Evolutionary conservation across 2,113 vertebrate species (phyloP), one percentile per base, ranked within the genome.

Genomic region (Saccopteryx bilineata): DNA sequence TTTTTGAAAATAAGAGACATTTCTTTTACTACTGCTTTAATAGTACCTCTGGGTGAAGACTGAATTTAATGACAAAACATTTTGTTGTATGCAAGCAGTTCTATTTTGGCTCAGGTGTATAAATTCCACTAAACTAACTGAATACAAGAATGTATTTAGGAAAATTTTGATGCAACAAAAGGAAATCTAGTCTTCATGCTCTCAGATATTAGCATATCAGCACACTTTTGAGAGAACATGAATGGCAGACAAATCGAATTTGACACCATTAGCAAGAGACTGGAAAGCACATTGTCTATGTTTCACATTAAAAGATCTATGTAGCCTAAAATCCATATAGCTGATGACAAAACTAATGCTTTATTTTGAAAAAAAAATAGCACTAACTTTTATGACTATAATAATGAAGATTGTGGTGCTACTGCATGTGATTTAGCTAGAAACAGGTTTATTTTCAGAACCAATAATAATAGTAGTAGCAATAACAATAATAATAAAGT

Each of bases 241-340:
- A 80, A 71, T 65, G 46, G 28, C 26, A 48, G 33, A 60, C 15
- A 92, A 96, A 80, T 90, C 46, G 93, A 83, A 90, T 61, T 81
- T 86, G 9, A 46, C 10, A 87, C 61, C 26, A 68, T 85, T 91
- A 96, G 23, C 19, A 76, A 58, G 39, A 92, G 82, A 68, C 7
- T 54, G n/a, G 87, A n/a, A 79, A 93, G 14, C 26, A 6, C 28
- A 63, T 23, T 68, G 24, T 75, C 23, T 61, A 5, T 66, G 3
- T 69, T 91, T 87, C 52, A 31, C 28, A 68, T 66, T 94, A n/a
- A 50, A 78, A 92, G 10, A 91, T 69, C 14, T 68, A 19, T 58
- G 9, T 52, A 39, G 9, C 5, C 33, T 76, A 91, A 80, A 78
- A 88, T 88, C 0, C 18, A 48, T 65, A 61, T 3, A 65, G 1